These are phyloP conservation scores for Iphiclides podalirius DNA, from an alignment of 2,888 invertebrate species.

Conservation along the genomic window DNA sequence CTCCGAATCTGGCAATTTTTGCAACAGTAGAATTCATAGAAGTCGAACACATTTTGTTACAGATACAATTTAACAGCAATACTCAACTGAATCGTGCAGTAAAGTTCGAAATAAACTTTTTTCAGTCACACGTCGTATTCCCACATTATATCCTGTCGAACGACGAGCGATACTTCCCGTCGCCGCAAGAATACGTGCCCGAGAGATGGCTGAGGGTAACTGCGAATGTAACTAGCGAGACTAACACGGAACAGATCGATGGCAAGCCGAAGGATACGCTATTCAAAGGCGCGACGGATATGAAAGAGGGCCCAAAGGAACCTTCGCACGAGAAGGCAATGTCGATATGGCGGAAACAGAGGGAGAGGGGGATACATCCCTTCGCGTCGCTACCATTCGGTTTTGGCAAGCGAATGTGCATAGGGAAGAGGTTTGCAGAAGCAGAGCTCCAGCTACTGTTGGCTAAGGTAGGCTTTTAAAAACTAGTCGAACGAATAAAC, in stretches of 20 bases:
- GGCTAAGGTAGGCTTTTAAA: constrained; percentile 83
- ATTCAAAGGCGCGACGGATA: no score
- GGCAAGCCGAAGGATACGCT: background rate
- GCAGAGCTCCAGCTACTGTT: constrained; percentile 87
- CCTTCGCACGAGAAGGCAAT: constrained; percentile 18
- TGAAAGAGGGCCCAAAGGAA: background rate
- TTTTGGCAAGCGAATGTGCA: constrained; percentile 87
- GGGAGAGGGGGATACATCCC: constrained; percentile 83
- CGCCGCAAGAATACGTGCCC: constrained; percentile 85
- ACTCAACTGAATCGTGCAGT: no score
- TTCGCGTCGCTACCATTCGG: constrained; percentile 89
- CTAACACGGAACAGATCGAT: background rate
- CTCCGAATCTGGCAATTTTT: no score
- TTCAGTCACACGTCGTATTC: constrained; percentile 89
- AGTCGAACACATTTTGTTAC: no score
- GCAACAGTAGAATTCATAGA: no score
- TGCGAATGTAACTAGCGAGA: no score
- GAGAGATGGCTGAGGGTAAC: constrained; percentile 86
- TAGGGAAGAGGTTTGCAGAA: constrained; percentile 90
- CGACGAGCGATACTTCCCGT: constrained; percentile 84
- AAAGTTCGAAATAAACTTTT: no score
- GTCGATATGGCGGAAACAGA: constrained; percentile 63
- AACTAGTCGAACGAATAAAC: background rate
- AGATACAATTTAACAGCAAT: no score
- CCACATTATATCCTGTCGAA: constrained; percentile 89